Conservation (phyloP, 2,888 invertebrate species). For the Galerucella pusilla region DNA sequence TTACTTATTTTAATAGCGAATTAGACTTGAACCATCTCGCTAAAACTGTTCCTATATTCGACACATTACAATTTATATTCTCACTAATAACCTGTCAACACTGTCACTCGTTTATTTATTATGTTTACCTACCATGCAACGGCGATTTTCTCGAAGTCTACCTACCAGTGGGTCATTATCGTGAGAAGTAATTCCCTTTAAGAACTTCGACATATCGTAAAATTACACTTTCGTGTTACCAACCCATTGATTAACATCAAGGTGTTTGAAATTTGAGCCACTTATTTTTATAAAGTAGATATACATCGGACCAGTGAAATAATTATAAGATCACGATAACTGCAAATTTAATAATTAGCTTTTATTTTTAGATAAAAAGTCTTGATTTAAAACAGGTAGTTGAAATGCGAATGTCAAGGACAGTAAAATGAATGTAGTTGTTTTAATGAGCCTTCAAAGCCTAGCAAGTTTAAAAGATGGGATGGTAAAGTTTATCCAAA, state of each 20-base stretch:
- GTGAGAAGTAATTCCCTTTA: constrained; percentile 34
- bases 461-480: not conserved
- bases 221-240: constrained; percentile 37
- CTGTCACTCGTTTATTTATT: constrained; percentile 23
- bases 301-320: constrained; percentile 18
- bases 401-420: not conserved
- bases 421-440: not conserved
- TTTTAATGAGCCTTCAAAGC: not conserved
- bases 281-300: constrained; percentile 10
- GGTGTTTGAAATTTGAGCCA: constrained; percentile 24
- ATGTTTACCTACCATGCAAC: constrained; percentile 22
- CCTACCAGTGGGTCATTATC: constrained; percentile 36
- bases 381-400: not conserved
- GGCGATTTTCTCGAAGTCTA: constrained; percentile 33
- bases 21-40: not conserved
- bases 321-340: constrained; percentile 24
- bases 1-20: too few species aligned
- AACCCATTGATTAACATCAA: constrained; percentile 29
- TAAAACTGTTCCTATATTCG: not conserved
- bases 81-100: constrained; percentile 25
- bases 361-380: not conserved
- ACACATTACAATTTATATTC: constrained; percentile 19
- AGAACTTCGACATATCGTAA: constrained; percentile 36
- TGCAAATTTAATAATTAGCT: not conserved
- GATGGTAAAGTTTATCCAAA: too few species aligned